phyloP scores from a whole-genome alignment of 2,888 invertebrate species.

The Apocheima hispidaria region DNA sequence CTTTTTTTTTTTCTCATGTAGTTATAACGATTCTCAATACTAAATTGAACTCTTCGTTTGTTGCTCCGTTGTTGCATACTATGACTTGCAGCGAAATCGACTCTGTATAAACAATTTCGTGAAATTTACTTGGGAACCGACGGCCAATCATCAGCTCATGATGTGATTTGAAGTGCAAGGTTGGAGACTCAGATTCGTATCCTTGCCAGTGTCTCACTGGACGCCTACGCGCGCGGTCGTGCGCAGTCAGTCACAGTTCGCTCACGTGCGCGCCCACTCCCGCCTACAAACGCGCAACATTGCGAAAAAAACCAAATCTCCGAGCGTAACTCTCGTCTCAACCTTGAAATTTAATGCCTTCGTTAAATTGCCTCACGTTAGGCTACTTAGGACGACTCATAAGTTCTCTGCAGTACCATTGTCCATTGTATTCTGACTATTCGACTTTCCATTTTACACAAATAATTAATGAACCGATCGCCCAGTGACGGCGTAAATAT shows the following conservation, averaged over 20 bases:
- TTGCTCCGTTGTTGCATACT: neutral
- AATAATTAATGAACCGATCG: conserved; percentile 41
- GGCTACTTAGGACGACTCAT: conserved; percentile 64
- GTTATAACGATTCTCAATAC: neutral
- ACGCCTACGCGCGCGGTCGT: conserved; percentile 77
- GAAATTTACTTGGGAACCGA: neutral
- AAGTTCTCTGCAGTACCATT: conserved; percentile 65
- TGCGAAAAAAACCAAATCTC: conserved; percentile 82
- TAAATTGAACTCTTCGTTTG: neutral
- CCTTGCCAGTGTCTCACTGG: conserved; percentile 62
- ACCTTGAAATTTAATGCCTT: conserved; percentile 83
- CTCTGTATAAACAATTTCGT: neutral
- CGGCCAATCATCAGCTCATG: neutral
- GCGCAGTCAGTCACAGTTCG: conserved; percentile 64
- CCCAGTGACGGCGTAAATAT: conserved; percentile 29
- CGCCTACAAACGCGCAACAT: conserved; percentile 79
- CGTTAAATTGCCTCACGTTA: conserved; percentile 77
- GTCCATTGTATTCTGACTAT: conserved; percentile 64
- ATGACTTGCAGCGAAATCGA: neutral
- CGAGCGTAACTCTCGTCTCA: conserved; percentile 71
- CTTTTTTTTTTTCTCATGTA: too few relatives aligned
- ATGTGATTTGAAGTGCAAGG: conserved; percentile 47
- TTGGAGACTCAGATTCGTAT: conserved; percentile 44
- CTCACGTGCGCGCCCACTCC: conserved; percentile 83
- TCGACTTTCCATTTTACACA: conserved; percentile 51